Conservation (phyloP, 1,140 invertebrate genomes). For the Thaumetopoea pityocampa region DNA sequence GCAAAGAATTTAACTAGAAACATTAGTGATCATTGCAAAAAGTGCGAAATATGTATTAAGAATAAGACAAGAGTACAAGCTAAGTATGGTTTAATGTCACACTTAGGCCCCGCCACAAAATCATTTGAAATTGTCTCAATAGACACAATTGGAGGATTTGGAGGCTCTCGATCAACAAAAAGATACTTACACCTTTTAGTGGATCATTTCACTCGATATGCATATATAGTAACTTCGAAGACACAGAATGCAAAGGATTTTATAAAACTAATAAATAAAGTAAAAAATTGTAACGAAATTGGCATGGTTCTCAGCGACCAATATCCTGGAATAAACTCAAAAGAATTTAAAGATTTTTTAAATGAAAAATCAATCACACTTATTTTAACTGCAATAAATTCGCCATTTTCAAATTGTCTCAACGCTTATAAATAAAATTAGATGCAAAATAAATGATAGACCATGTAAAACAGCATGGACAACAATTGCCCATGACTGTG, state of each 20-base stretch:
- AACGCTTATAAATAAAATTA: constrained; percentile 43
- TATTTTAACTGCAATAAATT: constrained; percentile 20
- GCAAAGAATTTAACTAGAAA: constrained; percentile 25
- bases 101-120: constrained; percentile 27
- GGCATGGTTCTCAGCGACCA: constrained; percentile 17
- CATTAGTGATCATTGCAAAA: constrained; percentile 14
- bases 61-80: constrained; percentile 5
- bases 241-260: constrained; percentile 44
- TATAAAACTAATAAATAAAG: constrained; percentile 40
- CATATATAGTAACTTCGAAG: constrained; percentile 35
- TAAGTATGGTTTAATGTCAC: constrained; percentile 24
- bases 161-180: constrained; percentile 1
- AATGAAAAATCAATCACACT: constrained; percentile 18
- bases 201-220: constrained; percentile 4
- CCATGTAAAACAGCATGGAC: constrained; percentile 8
- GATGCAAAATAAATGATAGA: constrained; percentile 21
- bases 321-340: constrained; percentile 4
- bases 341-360: not conserved
- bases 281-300: constrained; percentile 29
- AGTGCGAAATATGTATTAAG: constrained; percentile 7
- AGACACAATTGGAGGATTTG: constrained; percentile 12
- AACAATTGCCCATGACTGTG: constrained; percentile 23
- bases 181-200: not conserved
- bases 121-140: constrained; percentile 15
- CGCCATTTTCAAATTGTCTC: constrained; percentile 38